A percentile compares a stretch with the other conserved stretches of the same genome.
phyloP scores from a whole-genome alignment of 2,888 invertebrate genomes.

The Eristalinus sepulchralis region DNA sequence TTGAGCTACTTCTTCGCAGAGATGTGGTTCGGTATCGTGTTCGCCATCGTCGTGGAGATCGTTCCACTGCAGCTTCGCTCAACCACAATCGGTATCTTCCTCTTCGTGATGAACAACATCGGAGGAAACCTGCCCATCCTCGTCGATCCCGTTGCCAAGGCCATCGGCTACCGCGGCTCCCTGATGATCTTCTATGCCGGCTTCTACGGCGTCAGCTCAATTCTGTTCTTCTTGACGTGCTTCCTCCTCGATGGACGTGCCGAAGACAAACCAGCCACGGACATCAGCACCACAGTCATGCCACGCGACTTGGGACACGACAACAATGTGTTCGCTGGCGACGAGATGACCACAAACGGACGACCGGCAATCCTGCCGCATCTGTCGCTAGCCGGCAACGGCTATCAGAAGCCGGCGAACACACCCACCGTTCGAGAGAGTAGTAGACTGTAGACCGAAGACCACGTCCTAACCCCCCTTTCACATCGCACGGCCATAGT shows the following conservation, averaged over 20 bases:
- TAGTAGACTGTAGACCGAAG: constrained; percentile 76
- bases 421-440: constrained; percentile 75
- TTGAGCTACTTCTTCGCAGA: constrained; percentile 95
- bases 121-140: constrained; percentile 94
- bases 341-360: constrained; percentile 77
- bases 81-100: constrained; percentile 91
- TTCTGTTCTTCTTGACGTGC: constrained; percentile 90
- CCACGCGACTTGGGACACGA: constrained; percentile 79
- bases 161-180: constrained; percentile 91
- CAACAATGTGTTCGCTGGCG: constrained; percentile 79
- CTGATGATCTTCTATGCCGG: constrained; percentile 94
- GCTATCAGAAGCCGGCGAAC: constrained; percentile 73
- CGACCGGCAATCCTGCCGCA: constrained; percentile 77
- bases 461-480: constrained; percentile 8
- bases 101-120: constrained; percentile 96
- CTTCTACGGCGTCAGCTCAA: constrained; percentile 91
- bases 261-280: constrained; percentile 40
- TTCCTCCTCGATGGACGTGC: constrained; percentile 88
- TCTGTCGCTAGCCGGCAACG: constrained; percentile 75
- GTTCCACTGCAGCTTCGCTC: constrained; percentile 91
- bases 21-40: constrained; percentile 97
- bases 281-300: constrained; percentile 71
- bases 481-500: constrained; percentile 22
- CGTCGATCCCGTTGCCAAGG: constrained; percentile 91
- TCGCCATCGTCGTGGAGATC: constrained; percentile 94